Base-by-base conservation (phyloP, 1,140 invertebrate genomes). In the Homalodisca vitripennis region DNA sequence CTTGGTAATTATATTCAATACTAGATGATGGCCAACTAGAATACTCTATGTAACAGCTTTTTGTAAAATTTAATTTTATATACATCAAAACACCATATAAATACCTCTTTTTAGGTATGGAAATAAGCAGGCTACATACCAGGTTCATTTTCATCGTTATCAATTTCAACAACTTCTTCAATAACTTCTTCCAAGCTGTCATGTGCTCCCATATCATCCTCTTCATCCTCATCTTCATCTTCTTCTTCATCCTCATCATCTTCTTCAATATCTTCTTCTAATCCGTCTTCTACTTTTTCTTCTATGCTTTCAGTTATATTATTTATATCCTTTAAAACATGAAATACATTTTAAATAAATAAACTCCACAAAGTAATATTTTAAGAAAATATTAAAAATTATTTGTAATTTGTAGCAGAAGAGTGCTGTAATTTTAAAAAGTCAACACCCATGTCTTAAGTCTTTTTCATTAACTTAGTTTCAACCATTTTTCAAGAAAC, bases 171-270 rank as follows among this genome's bases (percentile, higher is more conserved):
- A 1, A 20, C 30, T 22, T 66, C 63, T 13, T 66, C 32, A 20
- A 27, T 26, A 17, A 12, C 41, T 2, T 46, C n/a, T 10, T 66
- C 63, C n/a, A 66, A 2, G 24, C 32, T 32, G 30, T 69, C 57
- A 2, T 64, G 22, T 20, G 41, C 29, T 41, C 63, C 20, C 13
- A 17, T 41, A 27, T 34, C 30, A 2, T 31, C 53, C 27, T 69
- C 67, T 20, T 41, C 60, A 32, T 64, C 68, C 17, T 48, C 55
- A 47, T 64, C 68, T 3, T 69, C 68, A 20, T 69, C 68, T 26
- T 47, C 55, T 6, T 48, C 46, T 10, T 69, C 68, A 12, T 69
- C 66, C 3, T 68, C 66, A 0, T 55, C 66, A 3, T 68, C 67
- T 20, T 60, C 53, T 1, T 60, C 67, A 1, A 34, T 31, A 0